Conservation (phyloP, 2,797 vertebrate genomes). For the Sebastes hopkinsi region DNA sequence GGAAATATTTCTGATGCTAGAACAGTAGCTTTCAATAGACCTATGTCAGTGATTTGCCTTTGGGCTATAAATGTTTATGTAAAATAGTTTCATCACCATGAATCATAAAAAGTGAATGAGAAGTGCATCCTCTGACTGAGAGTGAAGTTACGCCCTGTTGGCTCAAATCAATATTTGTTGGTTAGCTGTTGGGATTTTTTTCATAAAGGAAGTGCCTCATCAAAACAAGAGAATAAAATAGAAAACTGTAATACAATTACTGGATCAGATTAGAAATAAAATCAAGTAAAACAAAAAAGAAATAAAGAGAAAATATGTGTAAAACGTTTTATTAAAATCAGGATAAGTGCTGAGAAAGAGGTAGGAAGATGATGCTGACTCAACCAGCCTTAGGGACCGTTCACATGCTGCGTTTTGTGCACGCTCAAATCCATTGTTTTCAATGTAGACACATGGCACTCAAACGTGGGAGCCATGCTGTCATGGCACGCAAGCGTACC, state of each 20-base stretch:
- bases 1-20: neutral
- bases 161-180: neutral
- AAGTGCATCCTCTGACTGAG: neutral
- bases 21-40: neutral
- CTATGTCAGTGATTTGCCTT: constrained; percentile 1
- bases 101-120: neutral
- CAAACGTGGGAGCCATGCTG: too few relatives aligned
- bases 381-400: neutral
- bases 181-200: neutral
- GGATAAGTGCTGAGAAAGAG: too few relatives aligned
- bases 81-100: neutral
- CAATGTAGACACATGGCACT: too few relatives aligned
- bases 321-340: neutral
- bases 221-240: neutral
- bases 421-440: too few relatives aligned
- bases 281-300: neutral
- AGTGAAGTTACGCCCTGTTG: neutral
- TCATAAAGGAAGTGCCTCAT: neutral
- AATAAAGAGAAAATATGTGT: neutral
- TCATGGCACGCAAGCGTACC: too few relatives aligned
- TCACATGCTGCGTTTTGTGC: too few relatives aligned
- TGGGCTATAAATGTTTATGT: neutral
- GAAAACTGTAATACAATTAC: neutral
- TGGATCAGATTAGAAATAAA: neutral
- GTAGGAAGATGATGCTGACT: neutral